Conservation (phyloP, 1,140 invertebrate species). For the Zaprionus inermis region DNA sequence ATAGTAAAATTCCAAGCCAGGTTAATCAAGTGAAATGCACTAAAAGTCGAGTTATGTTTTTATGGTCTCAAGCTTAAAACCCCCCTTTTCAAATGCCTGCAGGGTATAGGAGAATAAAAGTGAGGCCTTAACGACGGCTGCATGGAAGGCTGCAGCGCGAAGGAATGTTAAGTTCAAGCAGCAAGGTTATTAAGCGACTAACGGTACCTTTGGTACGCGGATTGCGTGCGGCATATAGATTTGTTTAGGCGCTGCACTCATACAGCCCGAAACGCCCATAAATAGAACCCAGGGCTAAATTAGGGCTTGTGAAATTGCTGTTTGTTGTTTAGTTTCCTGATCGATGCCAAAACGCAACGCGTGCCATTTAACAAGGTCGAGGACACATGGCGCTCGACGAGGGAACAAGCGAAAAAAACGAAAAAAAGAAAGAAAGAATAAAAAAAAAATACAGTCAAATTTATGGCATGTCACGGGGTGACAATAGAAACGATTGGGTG, state of each 20-base stretch:
- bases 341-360: conserved; percentile 65
- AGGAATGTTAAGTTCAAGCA: conserved; percentile 78
- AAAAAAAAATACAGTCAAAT: conserved; percentile 53
- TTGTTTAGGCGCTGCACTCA: conserved; percentile 43
- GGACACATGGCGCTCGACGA: conserved; percentile 43
- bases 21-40: too few relatives aligned
- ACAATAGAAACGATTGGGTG: conserved; percentile 5
- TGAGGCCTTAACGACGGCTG: conserved; percentile 15
- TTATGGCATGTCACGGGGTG: conserved; percentile 55
- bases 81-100: neutral
- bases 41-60: too few relatives aligned
- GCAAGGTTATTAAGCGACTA: conserved; percentile 51
- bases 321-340: conserved; percentile 57
- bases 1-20: too few relatives aligned
- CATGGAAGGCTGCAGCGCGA: conserved; percentile 31
- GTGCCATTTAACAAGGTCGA: conserved; percentile 64
- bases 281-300: conserved; percentile 71
- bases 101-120: neutral
- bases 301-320: conserved; percentile 46
- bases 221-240: conserved; percentile 63
- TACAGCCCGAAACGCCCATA: conserved; percentile 35
- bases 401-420: conserved; percentile 23
- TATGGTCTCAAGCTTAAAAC: neutral
- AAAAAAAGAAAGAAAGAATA: conserved; percentile 33
- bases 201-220: conserved; percentile 28